Conservation (phyloP, 2,113 vertebrate genomes). For the Colius striatus region DNA sequence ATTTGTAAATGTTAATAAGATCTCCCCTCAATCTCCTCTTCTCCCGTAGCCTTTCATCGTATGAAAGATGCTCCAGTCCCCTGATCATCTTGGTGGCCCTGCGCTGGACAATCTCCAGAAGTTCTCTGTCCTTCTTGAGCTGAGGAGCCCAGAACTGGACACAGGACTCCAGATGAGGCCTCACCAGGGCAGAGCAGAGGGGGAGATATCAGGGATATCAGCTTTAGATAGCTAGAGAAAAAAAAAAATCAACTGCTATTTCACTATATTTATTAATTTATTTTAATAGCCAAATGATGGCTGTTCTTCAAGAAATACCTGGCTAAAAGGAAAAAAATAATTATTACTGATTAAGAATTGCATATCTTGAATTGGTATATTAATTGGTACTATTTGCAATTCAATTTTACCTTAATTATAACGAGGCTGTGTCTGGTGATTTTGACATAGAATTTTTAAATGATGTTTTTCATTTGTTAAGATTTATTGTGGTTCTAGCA, state of each 20-base stretch:
- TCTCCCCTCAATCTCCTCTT: too few species aligned
- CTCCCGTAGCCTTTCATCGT: too few species aligned
- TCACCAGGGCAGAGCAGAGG: too few species aligned
- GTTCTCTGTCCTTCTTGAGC: too few species aligned
- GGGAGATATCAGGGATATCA: too few species aligned
- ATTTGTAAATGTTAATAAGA: too few species aligned
- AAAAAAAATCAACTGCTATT: background rate
- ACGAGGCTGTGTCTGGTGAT: background rate
- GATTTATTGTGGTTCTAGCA: background rate
- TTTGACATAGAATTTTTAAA: background rate
- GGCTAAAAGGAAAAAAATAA: background rate
- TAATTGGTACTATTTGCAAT: background rate
- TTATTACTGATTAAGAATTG: background rate
- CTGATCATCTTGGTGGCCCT: too few species aligned
- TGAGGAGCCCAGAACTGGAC: too few species aligned
- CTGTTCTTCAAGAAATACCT: background rate
- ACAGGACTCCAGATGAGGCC: too few species aligned
- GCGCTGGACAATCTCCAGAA: too few species aligned
- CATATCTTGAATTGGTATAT: background rate
- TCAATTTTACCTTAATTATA: background rate
- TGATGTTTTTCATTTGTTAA: background rate
- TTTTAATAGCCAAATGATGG: background rate
- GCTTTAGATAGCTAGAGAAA: background rate
- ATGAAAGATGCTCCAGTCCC: too few species aligned
- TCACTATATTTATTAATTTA: background rate